Evolutionary conservation across 1,140 invertebrate genomes (phyloP).

Genomic region (Cherax destructor): DNA sequence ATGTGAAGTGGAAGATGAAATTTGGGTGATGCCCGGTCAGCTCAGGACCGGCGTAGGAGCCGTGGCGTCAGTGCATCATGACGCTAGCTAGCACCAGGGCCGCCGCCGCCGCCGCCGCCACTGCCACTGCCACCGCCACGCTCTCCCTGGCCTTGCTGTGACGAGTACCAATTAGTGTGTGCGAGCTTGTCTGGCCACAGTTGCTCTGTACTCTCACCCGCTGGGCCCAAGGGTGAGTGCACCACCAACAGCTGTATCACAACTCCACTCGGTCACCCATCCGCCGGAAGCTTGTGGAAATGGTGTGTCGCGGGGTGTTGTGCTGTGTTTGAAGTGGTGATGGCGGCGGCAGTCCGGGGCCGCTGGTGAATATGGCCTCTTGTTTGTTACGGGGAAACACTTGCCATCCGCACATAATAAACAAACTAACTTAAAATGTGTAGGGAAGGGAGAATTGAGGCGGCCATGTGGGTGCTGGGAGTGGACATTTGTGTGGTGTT

Average conservation of each 20-base stretch:
- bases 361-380: background rate
- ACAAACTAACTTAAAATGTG: conserved; percentile 1
- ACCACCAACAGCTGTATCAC: background rate
- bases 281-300: background rate
- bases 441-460: background rate
- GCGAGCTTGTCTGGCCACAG: background rate
- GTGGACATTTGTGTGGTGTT: background rate
- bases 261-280: background rate
- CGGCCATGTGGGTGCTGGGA: background rate
- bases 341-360: background rate
- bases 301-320: background rate
- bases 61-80: conserved; percentile 2
- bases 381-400: conserved; percentile 13
- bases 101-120: background rate
- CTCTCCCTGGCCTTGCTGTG: background rate
- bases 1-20: background rate
- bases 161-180: background rate
- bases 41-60: background rate
- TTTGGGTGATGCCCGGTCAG: background rate
- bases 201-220: background rate
- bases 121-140: background rate
- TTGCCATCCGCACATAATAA: conserved; percentile 36
- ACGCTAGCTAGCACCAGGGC: background rate
- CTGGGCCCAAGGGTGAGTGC: background rate
- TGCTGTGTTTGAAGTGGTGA: background rate